Conservation (phyloP, 1,140 invertebrate species). For the Teleogryllus occipitalis region DNA sequence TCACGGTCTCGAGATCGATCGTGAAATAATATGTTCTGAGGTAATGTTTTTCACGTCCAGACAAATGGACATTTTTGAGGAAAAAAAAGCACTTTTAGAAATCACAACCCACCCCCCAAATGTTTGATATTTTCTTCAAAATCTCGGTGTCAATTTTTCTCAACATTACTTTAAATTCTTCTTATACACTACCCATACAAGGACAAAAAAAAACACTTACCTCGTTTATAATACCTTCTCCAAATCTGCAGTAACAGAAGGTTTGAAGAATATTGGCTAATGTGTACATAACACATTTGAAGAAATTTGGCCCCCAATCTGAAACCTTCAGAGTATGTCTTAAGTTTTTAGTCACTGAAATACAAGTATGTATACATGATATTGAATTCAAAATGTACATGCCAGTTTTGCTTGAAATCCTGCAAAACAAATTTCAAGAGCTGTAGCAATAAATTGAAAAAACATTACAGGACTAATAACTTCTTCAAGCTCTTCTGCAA, state of each 20-base stretch:
- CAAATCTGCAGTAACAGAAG: neutral
- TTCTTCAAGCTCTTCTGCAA: neutral
- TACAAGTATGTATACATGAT: neutral
- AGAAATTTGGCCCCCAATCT: neutral
- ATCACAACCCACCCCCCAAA: no score
- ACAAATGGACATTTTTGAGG: no score
- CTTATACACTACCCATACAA: no score
- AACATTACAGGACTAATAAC: neutral
- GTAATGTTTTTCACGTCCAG: no score
- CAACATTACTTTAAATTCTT: no score
- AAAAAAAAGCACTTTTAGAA: no score
- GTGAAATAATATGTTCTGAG: no score
- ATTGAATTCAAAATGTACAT: neutral
- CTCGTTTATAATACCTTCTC: neutral
- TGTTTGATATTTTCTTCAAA: neutral
- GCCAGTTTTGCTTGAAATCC: neutral
- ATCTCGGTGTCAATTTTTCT: neutral
- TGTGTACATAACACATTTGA: neutral
- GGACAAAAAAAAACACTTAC: neutral
- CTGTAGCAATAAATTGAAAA: neutral
- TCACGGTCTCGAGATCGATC: no score
- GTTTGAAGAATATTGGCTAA: neutral
- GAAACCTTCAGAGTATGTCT: neutral
- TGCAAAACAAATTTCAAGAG: neutral
- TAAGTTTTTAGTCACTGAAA: neutral